A percentile compares a stretch with the other conserved stretches of the same genome.
Evolutionary conservation across 1,140 invertebrate species (phyloP).

Genomic region (Lasioglossum albipes): DNA sequence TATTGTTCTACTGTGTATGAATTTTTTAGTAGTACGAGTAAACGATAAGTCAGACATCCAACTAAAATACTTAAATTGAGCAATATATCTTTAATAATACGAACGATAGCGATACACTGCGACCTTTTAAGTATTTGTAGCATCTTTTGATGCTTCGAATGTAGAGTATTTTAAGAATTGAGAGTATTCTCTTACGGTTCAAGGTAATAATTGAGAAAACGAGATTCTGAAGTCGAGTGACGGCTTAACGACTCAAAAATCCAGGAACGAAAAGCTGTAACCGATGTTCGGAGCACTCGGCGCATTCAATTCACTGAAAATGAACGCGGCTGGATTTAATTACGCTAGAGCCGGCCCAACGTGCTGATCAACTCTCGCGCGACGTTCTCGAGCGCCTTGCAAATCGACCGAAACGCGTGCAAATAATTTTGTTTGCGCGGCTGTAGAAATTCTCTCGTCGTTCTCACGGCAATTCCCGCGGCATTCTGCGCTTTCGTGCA

Average conservation of each 20-base stretch:
- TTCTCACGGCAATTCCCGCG: background rate
- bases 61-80: no score
- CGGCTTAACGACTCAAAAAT: background rate
- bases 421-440: conserved; percentile 8
- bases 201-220: no score
- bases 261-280: background rate
- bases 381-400: background rate
- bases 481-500: background rate
- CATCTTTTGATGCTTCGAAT: no score
- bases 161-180: no score
- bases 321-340: background rate
- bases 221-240: no score
- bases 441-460: background rate
- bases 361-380: background rate
- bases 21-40: no score
- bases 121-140: no score
- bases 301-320: background rate
- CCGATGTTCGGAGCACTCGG: background rate
- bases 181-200: no score
- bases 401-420: background rate
- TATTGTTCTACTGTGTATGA: no score
- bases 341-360: background rate
- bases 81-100: no score
- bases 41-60: no score
- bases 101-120: no score